A percentile compares a stretch with the other conserved stretches of the same genome.
phyloP scores from a whole-genome alignment of 64 coral and sea anemone genomes.

The Pocillopora verrucosa region DNA sequence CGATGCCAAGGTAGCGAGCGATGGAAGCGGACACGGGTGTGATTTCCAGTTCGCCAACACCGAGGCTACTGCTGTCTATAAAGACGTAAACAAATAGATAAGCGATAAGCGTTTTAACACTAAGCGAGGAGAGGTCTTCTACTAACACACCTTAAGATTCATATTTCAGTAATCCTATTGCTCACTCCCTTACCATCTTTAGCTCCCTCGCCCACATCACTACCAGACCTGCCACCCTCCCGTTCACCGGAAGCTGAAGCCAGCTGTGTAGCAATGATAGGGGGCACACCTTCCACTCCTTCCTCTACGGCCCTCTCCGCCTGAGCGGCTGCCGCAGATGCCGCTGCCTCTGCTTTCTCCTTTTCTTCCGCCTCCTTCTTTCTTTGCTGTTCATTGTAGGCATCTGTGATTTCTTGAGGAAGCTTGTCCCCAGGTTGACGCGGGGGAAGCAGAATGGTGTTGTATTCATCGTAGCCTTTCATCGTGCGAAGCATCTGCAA shows the following conservation, averaged over 20 bases:
- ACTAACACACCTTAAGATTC: not conserved
- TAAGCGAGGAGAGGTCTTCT: not conserved
- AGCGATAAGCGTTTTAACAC: not conserved
- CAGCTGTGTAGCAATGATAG: conserved; percentile 47
- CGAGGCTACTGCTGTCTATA: conserved; percentile 55
- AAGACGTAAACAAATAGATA: not conserved
- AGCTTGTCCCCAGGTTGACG: conserved; percentile 80
- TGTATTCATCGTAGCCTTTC: conserved; percentile 99
- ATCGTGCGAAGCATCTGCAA: conserved; percentile 85
- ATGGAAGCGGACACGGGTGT: conserved; percentile 99
- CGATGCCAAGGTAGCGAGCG: conserved; percentile 94
- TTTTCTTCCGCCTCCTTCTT: conserved; percentile 91
- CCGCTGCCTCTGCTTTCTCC: conserved; percentile 68
- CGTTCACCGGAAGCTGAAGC: conserved; percentile 18
- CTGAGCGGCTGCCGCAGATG: conserved; percentile 59
- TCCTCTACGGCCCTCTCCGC: conserved; percentile 61
- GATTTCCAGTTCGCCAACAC: conserved; percentile 96
- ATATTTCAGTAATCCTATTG: not conserved
- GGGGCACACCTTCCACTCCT: conserved; percentile 26
- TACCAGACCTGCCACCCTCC: conserved; percentile 2
- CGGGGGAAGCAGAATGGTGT: conserved; percentile 92
- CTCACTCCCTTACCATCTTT: conserved; percentile 13
- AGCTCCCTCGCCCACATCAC: conserved; percentile 17
- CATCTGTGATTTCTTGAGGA: conserved; percentile 69
- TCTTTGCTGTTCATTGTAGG: conserved; percentile 80